Evolutionary conservation across 2,888 invertebrate species (phyloP), one percentile per base, ranked within the genome.

Genomic region (Melinaea menophilus): DNA sequence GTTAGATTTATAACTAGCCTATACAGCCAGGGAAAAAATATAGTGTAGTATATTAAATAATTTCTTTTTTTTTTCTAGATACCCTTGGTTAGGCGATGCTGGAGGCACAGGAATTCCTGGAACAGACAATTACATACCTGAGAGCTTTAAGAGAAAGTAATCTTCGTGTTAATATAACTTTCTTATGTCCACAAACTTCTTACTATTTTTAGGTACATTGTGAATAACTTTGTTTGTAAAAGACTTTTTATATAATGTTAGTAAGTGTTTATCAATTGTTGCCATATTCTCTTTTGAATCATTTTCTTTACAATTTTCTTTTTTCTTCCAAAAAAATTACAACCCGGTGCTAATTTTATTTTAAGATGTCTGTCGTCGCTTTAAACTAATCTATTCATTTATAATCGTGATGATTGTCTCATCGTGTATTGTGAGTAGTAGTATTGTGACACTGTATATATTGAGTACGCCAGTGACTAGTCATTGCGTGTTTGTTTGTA

Each of bases 1-100:
- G 22, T 22, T 22, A 22, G 22, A 22, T 22, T 22, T 22, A 22
- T 22, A 22, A 22, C 1, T 22, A 22, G 22, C 22, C 22, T 22
- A 22, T 22, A 22, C 22, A 22, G 22, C 22, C 22, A 22, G 22
- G 22, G 22, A 22, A 22, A 22, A 22, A 37, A 37, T 37, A 5
- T 5, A 9, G 41, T 41, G 1, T 41, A 3, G 9, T 41, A 41
- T 41, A 7, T 41, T 41, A 9, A 41, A 41, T 41, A 9, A 41
- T 11, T 2, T 41, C 37, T 41, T 41, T 41, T 41, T 41, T 41
- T 41, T 41, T 11, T 41, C 22, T 78, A 93, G 92, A 74, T 94
- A 95, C 86, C 97, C 97, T 2, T 97, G 97, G 97, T 83, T 97
- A 69, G 96, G 96, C 35, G 97, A 97, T 84, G 94, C 96, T 2